Conservation (phyloP, 2,888 invertebrate species). For the Tinea pellionella region DNA sequence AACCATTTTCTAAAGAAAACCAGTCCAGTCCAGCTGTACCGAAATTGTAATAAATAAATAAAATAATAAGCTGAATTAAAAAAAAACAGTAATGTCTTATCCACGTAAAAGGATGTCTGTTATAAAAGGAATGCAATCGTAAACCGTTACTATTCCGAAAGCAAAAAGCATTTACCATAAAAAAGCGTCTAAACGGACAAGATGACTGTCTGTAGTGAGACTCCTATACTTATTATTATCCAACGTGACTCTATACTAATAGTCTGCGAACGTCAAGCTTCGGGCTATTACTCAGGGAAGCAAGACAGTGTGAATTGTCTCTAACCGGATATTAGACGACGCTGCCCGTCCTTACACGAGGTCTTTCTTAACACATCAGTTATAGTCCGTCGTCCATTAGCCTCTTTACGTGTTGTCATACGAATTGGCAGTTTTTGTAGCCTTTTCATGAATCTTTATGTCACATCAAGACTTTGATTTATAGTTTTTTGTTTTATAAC, state of each 20-base stretch:
- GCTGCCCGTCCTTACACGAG: constrained; percentile 1
- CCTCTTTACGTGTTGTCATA: neutral
- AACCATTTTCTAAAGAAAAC: no score
- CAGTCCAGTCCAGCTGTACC: no score
- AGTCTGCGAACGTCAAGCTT: neutral
- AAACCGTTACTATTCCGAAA: neutral
- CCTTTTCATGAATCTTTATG: neutral
- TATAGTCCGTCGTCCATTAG: constrained; percentile 8
- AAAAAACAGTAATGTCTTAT: no score
- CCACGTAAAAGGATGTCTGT: no score
- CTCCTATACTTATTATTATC: neutral
- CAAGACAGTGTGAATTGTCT: constrained; percentile 7
- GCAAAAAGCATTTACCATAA: neutral
- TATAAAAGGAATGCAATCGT: neutral
- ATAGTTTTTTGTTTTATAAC: neutral
- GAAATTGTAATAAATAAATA: no score
- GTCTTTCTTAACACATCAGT: constrained; percentile 9
- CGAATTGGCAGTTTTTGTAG: neutral
- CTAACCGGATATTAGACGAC: constrained; percentile 10
- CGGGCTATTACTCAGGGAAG: neutral
- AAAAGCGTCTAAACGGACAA: neutral
- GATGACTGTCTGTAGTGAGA: neutral
- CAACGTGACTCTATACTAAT: neutral
- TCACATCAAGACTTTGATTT: neutral
- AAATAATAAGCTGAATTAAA: no score